Evolutionary conservation across 1,140 invertebrate genomes (phyloP), one percentile per base, ranked within the genome.

Genomic region (Cyrtorhinus lividipennis): DNA sequence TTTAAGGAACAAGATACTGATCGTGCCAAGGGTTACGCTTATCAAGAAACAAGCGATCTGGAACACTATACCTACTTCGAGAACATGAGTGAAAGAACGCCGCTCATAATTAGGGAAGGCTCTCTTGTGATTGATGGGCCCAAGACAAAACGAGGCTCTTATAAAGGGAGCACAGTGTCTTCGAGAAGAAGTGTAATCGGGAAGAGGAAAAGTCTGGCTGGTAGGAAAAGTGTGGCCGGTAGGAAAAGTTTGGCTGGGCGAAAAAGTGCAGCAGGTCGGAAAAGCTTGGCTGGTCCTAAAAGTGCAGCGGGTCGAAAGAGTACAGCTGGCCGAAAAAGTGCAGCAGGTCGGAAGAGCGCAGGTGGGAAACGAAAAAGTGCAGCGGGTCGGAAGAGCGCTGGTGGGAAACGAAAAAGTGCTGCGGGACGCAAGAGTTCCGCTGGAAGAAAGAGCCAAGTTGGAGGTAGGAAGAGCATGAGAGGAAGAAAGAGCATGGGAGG

Each of bases 251-350:
- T 20, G 12, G 48, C 18, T 53, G 48, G 48, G 62, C 1, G 58
- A 23, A 27, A 25, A 30, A 59, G 58, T 24, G 58, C 2, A 59
- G 27, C 18, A 5, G 62, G 27, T 15, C 27, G 58, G n/a, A 26
- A 59, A 18, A 59, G 58, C 18, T 13, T 26, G 1, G 27, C 18
- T 20, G 62, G 61, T 30, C 15, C 45, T 61, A 58, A 63, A 59
- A 62, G 61, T 38, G 62, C 26, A 25, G 59, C 25, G 26, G 59
- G 62, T 65, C 62, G 63, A 61, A 63, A 66, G 38, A 66, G 63
- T 56, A n/a, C 58, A 61, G 27, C 18, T 15, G 62, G 61, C 45
- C 18, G 57, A 58, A 58, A 63, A 59, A 62, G 61, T 38, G 62
- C 26, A 23, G 59, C 25, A 24, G 59, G 62, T 30, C 58, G 59